Conservation (phyloP, 2,797 vertebrate genomes). For the Anolis apletophallus region DNA sequence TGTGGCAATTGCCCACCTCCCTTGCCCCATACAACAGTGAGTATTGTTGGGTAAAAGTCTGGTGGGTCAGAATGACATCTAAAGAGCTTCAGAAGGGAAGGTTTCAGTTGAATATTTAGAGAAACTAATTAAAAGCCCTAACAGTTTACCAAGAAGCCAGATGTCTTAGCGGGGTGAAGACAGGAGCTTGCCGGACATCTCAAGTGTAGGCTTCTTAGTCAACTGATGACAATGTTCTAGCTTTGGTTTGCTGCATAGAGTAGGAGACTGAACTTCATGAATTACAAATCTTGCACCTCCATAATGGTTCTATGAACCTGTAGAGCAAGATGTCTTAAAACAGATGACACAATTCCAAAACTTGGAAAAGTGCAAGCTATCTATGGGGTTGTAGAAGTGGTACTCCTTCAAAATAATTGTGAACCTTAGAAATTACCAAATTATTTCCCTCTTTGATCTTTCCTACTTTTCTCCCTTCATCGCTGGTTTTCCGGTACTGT, state of each 20-base stretch:
- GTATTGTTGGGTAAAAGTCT: not conserved
- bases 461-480: constrained; percentile 47
- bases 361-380: no score
- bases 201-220: not conserved
- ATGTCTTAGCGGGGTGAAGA: no score
- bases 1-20: no score
- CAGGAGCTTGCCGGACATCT: not conserved
- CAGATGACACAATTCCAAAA: constrained; percentile 1
- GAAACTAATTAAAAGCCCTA: not conserved
- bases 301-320: not conserved
- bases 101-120: not conserved
- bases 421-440: constrained; percentile 13
- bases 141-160: not conserved
- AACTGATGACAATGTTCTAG: not conserved
- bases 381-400: no score
- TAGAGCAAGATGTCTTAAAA: constrained; percentile 24
- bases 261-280: not conserved
- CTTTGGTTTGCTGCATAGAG: not conserved
- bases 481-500: constrained; percentile 38
- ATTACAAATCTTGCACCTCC: no score
- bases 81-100: not conserved
- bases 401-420: no score
- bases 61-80: not conserved
- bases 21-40: not conserved
- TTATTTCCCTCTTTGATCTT: constrained; percentile 45